Evolutionary conservation across 23 tunicate genomes (phyloP).

Genomic region (Ciona savignyi): DNA sequence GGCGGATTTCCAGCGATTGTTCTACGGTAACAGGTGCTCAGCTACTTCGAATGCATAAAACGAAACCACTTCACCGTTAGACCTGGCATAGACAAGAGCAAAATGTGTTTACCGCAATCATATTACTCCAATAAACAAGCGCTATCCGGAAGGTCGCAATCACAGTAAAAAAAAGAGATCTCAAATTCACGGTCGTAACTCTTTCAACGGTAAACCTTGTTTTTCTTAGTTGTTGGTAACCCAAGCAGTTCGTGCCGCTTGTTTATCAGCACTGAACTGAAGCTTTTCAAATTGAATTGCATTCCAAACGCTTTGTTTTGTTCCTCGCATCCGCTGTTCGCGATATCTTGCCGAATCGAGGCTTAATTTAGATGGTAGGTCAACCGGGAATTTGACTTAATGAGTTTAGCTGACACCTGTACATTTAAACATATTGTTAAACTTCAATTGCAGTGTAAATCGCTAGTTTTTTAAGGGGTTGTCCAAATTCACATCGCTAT

Average conservation of each 20-base stretch:
- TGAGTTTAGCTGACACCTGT: not conserved
- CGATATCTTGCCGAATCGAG: not conserved
- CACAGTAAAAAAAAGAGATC: not conserved
- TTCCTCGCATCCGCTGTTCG: not conserved
- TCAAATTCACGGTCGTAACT: not conserved
- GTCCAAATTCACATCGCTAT: not conserved
- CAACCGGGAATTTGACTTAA: not conserved
- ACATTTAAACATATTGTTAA: not conserved
- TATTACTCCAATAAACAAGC: not conserved
- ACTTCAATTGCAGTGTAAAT: not conserved
- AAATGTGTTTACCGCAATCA: not conserved
- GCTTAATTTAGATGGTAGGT: not conserved
- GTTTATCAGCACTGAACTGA: not conserved
- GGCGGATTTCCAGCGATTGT: not conserved
- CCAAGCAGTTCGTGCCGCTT: not conserved
- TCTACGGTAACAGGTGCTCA: not conserved
- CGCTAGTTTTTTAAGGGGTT: not conserved
- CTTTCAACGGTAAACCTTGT: not conserved
- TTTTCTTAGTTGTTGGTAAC: not conserved
- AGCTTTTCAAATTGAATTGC: not conserved
- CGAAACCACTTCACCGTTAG: not conserved
- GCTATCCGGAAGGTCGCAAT: not conserved
- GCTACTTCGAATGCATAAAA: not conserved
- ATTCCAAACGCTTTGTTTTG: constrained; percentile 1
- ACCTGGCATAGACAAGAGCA: not conserved